These are phyloP conservation scores for Eptatretus burgeri DNA, from an alignment of 2,113 vertebrate genomes.

Conservation along the genomic window DNA sequence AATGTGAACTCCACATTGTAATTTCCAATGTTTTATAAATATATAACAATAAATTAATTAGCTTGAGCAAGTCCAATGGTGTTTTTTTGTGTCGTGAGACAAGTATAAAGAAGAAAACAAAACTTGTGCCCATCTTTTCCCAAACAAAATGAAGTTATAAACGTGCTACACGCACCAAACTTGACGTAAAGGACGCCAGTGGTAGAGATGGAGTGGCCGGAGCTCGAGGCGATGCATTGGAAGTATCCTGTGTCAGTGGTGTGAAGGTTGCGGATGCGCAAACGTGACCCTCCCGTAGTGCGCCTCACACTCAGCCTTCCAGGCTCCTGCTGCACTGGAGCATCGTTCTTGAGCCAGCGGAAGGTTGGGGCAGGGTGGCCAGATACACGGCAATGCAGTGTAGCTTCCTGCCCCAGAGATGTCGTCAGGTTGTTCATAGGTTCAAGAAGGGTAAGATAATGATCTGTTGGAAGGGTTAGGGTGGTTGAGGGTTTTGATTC, in stretches of 20 bases:
- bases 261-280: conserved; percentile 72
- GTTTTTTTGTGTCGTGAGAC: too few relatives aligned
- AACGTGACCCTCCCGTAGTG: conserved; percentile 45
- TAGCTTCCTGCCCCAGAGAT: conserved; percentile 58
- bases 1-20: too few relatives aligned
- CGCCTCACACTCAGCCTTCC: conserved; percentile 49
- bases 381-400: conserved; percentile 54
- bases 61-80: too few relatives aligned
- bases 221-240: conserved; percentile 64
- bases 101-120: too few relatives aligned
- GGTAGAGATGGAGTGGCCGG: conserved; percentile 47
- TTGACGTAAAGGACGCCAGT: conserved; percentile 82
- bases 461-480: conserved; percentile 18
- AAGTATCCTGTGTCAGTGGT: conserved; percentile 94
- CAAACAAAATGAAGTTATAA: too few relatives aligned
- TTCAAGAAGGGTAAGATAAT: conserved; percentile 41
- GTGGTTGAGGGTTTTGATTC: too few relatives aligned
- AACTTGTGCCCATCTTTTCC: too few relatives aligned
- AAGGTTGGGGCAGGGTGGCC: conserved; percentile 43
- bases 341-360: conserved; percentile 87
- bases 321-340: conserved; percentile 66
- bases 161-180: conserved; percentile 26
- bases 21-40: too few relatives aligned
- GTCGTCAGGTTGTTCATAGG: conserved; percentile 98
- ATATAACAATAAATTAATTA: too few relatives aligned